Evolutionary conservation across 2,888 invertebrate genomes (phyloP).

Genomic region (Priocnemis perturbator): DNA sequence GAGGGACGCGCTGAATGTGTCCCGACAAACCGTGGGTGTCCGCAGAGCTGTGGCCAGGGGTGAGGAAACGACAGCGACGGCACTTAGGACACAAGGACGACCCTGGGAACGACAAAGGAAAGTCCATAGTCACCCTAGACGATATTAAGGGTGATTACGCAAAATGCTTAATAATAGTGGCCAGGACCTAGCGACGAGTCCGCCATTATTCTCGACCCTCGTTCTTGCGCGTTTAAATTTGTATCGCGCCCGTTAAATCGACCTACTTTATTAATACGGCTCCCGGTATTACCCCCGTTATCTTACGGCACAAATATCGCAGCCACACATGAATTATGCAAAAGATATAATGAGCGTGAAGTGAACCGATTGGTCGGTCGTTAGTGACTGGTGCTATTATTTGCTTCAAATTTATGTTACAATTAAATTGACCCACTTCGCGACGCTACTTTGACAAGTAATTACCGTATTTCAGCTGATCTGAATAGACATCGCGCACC

Average conservation of each 20-base stretch:
- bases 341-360: background rate
- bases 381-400: conserved; percentile 20
- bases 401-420: background rate
- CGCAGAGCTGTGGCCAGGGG: conserved; percentile 15
- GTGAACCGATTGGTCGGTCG: conserved; percentile 22
- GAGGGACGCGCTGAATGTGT: conserved; percentile 54
- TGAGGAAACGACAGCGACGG: conserved; percentile 27
- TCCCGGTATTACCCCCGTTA: background rate
- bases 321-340: too few relatives aligned
- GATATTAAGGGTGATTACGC: conserved; percentile 58
- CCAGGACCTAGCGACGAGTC: conserved; percentile 12
- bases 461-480: background rate
- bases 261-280: too few relatives aligned
- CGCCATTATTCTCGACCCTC: too few relatives aligned
- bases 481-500: too few relatives aligned
- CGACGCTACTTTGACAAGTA: too few relatives aligned
- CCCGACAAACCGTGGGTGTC: conserved; percentile 53
- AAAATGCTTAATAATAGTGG: conserved; percentile 57
- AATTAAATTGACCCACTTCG: too few relatives aligned
- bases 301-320: background rate
- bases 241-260: too few relatives aligned
- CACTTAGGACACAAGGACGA: conserved; percentile 24
- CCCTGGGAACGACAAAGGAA: conserved; percentile 51
- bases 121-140: conserved; percentile 49
- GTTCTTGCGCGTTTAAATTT: too few relatives aligned